Conservation (phyloP, 1,140 invertebrate genomes). For the Bombus huntii region DNA sequence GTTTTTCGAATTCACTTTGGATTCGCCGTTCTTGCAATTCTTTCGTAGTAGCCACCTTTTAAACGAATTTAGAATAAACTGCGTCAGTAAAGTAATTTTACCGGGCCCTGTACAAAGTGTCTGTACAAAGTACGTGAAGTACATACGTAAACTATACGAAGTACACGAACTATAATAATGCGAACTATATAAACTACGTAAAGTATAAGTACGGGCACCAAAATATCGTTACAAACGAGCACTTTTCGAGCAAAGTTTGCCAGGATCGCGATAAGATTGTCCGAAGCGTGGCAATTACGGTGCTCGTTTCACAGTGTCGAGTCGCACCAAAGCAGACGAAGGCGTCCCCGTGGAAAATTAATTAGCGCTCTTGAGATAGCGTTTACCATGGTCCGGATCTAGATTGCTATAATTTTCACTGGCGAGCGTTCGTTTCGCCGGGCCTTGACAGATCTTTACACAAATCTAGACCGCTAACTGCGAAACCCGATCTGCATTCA, state of each 20-base stretch:
- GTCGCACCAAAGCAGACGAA: not conserved
- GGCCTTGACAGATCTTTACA: constrained; percentile 45
- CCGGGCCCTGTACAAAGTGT: no score
- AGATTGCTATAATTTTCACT: constrained; percentile 41
- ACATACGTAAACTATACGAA: no score
- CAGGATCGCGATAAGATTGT: constrained; percentile 25
- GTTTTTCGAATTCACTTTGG: no score
- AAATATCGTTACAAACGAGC: constrained; percentile 9
- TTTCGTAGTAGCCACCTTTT: no score
- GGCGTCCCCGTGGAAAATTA: constrained; percentile 35
- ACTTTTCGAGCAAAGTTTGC: constrained; percentile 3
- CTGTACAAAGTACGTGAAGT: no score
- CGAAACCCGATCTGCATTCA: constrained; percentile 30
- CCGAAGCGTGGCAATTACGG: not conserved
- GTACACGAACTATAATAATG: no score
- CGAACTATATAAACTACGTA: no score
- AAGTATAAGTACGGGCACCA: not conserved
- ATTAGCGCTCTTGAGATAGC: constrained; percentile 19
- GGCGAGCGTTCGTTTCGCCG: constrained; percentile 14
- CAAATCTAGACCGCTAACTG: constrained; percentile 46
- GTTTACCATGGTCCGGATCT: constrained; percentile 29
- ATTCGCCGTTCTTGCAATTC: no score
- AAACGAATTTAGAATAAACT: no score
- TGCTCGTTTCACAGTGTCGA: not conserved
- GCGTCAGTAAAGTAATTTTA: no score